A percentile compares a stretch with the other conserved stretches of the same genome.
These are phyloP conservation scores for Hirtodrosophila alboralis DNA, from an alignment of 2,888 invertebrate genomes.

Conservation along the genomic window DNA sequence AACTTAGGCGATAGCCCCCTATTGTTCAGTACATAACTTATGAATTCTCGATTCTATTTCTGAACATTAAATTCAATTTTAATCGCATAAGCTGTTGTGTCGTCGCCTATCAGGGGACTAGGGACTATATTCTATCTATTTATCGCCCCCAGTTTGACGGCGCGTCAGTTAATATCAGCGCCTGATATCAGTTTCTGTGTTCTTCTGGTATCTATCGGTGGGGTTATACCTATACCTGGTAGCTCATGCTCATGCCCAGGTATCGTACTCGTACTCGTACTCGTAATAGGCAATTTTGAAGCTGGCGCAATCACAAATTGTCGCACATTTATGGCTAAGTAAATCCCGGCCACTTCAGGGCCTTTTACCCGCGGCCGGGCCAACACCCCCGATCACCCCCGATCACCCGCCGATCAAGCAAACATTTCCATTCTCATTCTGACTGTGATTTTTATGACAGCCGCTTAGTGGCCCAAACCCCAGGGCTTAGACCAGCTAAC, in stretches of 20 bases:
- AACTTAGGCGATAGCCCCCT: constrained; percentile 15
- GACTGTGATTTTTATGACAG: constrained; percentile 79
- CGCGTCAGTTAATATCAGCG: constrained; percentile 59
- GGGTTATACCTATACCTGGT: constrained; percentile 20
- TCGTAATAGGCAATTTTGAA: constrained; percentile 59
- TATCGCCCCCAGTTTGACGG: constrained; percentile 50
- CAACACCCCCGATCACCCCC: no score
- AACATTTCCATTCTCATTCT: not conserved
- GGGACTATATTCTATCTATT: constrained; percentile 71
- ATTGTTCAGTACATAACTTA: constrained; percentile 4
- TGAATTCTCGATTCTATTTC: constrained; percentile 59
- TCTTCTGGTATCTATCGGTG: not conserved
- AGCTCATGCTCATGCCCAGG: no score
- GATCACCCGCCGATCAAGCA: not conserved
- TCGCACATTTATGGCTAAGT: constrained; percentile 73
- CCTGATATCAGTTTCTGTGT: constrained; percentile 43
- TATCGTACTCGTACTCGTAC: no score
- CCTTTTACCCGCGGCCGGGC: no score
- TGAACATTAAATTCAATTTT: constrained; percentile 74
- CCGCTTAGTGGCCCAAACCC: constrained; percentile 52
- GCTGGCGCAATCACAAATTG: constrained; percentile 33
- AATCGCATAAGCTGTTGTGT: constrained; percentile 73
- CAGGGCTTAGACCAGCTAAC: constrained; percentile 49
- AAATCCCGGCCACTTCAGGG: constrained; percentile 75
- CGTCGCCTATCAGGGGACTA: constrained; percentile 55